Conservation (phyloP, 2,113 vertebrate genomes). For the Coptodon rendalli region DNA sequence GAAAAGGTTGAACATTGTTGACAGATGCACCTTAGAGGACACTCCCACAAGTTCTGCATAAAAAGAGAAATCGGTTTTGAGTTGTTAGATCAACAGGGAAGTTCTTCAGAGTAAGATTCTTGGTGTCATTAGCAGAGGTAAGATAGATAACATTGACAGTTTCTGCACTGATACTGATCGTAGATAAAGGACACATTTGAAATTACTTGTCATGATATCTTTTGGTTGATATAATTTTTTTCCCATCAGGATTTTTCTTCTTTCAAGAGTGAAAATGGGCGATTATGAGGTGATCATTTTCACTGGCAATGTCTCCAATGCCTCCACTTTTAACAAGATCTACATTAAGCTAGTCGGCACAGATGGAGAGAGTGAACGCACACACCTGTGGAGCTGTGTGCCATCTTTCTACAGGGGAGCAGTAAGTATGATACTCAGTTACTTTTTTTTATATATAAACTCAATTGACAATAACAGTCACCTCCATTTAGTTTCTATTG, state of each 20-base stretch:
- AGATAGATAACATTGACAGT: too few relatives aligned
- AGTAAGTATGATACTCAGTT: slow-evolving; percentile 22
- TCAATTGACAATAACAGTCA: neutral
- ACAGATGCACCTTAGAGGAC: neutral
- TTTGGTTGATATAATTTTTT: neutral
- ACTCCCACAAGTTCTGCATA: neutral
- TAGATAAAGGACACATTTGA: neutral
- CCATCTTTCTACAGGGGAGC: neutral
- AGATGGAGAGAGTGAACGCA: slow-evolving; percentile 7
- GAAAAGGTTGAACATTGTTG: neutral
- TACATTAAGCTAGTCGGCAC: slow-evolving; percentile 53
- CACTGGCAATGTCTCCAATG: neutral
- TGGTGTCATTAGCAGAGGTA: neutral
- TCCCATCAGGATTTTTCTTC: neutral
- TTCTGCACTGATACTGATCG: neutral
- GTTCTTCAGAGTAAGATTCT: neutral
- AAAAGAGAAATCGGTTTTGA: neutral
- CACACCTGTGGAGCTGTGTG: neutral
- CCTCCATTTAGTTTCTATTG: neutral
- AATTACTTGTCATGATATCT: neutral
- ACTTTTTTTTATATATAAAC: neutral
- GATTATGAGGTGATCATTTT: slow-evolving; percentile 34
- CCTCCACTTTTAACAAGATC: slow-evolving; percentile 29
- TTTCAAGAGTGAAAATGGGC: slow-evolving; percentile 10
- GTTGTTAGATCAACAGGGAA: neutral